Base-by-base conservation (phyloP, 2,888 invertebrate genomes). In the Hemithea aestivaria region DNA sequence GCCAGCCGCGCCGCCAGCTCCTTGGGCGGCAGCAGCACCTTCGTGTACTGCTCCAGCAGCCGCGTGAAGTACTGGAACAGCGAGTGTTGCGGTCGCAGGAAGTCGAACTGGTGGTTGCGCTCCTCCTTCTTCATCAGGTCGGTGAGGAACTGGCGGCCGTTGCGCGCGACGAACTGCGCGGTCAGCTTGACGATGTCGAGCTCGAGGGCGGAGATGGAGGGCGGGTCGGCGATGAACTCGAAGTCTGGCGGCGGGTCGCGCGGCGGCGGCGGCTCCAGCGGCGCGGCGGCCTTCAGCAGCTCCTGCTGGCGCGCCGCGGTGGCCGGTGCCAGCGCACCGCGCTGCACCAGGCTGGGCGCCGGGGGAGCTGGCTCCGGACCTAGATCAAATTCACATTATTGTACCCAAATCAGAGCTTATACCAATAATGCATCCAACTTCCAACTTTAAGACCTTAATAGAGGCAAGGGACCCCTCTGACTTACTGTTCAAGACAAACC, bases 121-220 rank as follows among this genome's bases (percentile, higher is more conserved):
- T 98, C 97, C 67, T 99, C 99, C 10, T 98, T 91, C 70, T 98
- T 98, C 99, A 99, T 99, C 8, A 99, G 84, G 67, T 98, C 98
- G 0, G 99, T 99, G 9, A 99, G 88, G 75, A 99, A 99, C 68
- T 98, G 97, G 0, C 99, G 91, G 0, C 99, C 99, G 80, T 99
- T 99, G 65, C 99, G 90, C 0, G 99, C 99, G 0, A 99, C 99
- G 88, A 99, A 99, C 74, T 99, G 97, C 0, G 99, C 99, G 0
- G 99, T 99, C 11, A 99, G 81, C 67, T 98, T 98, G 0, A 99
- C 98, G 43, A 99, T 96, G 77, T 99, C 99, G 91, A 99, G 90
- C 79, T 99, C 99, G 44, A 98, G 89, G 1, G 98, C 98, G 1
- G 99, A 99, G 61, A 99, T 99, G 1, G 98, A 98, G 1, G 99